These are phyloP conservation scores for Eriosoma lanigerum DNA, from an alignment of 1,140 invertebrate genomes.

Conservation along the genomic window DNA sequence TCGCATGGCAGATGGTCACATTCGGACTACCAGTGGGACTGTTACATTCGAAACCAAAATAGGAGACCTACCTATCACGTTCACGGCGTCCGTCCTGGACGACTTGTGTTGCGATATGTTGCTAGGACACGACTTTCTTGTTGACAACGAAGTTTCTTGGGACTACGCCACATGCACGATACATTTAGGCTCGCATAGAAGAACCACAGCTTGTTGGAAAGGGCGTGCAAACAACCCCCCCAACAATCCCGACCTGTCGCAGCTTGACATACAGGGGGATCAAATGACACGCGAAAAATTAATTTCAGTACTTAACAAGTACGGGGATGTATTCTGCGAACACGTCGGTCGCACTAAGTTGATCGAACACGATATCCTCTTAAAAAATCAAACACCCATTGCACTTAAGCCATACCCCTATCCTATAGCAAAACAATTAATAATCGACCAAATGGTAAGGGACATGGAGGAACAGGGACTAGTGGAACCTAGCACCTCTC, in stretches of 20 bases:
- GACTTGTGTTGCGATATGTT: constrained; percentile 10
- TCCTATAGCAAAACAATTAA: neutral
- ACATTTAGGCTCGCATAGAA: neutral
- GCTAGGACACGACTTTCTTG: constrained; percentile 7
- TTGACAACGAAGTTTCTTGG: neutral
- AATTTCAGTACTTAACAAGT: neutral
- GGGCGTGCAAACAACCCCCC: neutral
- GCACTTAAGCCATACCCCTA: neutral
- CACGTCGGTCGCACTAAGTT: neutral
- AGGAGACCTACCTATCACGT: neutral
- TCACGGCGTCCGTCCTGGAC: neutral
- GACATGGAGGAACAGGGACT: neutral
- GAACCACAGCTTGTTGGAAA: neutral
- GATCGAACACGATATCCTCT: neutral
- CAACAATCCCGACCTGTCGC: neutral
- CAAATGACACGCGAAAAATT: neutral
- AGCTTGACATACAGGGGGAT: neutral
- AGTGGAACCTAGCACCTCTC: no score
- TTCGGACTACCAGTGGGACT: neutral
- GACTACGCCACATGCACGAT: constrained; percentile 6
- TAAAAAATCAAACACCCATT: neutral
- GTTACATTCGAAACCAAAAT: neutral
- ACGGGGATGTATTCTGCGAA: neutral
- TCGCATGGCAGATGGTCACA: neutral
- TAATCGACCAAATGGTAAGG: neutral